phyloP scores from a whole-genome alignment of 2,797 vertebrate genomes.

The Typhlichthys subterraneus region DNA sequence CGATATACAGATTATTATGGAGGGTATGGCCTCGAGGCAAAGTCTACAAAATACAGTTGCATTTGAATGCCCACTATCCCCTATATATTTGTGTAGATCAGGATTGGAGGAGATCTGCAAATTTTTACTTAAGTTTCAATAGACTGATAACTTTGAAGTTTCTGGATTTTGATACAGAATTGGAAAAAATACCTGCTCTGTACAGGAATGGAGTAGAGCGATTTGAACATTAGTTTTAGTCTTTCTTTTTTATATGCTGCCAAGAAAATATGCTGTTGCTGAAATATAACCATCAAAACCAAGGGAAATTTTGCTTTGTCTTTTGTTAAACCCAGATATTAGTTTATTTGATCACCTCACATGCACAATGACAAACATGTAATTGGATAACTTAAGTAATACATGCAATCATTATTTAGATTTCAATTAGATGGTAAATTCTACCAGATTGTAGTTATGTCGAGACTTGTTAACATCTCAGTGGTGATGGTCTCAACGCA shows the following conservation, averaged over 20 bases:
- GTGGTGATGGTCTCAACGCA: no score
- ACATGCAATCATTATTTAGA: no score
- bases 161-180: conserved; percentile 61
- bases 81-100: conserved; percentile 30
- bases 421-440: no score
- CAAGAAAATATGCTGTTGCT: conserved; percentile 81
- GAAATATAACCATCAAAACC: conserved; percentile 83
- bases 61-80: conserved; percentile 28
- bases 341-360: background rate
- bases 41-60: conserved; percentile 33
- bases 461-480: no score
- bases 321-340: conserved; percentile 40
- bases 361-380: background rate
- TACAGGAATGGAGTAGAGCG: conserved; percentile 72
- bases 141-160: conserved; percentile 49
- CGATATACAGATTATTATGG: conserved; percentile 43
- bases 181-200: conserved; percentile 67
- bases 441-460: no score
- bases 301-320: conserved; percentile 63
- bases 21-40: conserved; percentile 16
- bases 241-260: conserved; percentile 79
- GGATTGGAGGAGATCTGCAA: conserved; percentile 36
- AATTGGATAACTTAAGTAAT: background rate
- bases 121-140: conserved; percentile 62
- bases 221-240: conserved; percentile 76